Conservation (phyloP, 2,113 vertebrate genomes). For the Chlorodrepanis virens region DNA sequence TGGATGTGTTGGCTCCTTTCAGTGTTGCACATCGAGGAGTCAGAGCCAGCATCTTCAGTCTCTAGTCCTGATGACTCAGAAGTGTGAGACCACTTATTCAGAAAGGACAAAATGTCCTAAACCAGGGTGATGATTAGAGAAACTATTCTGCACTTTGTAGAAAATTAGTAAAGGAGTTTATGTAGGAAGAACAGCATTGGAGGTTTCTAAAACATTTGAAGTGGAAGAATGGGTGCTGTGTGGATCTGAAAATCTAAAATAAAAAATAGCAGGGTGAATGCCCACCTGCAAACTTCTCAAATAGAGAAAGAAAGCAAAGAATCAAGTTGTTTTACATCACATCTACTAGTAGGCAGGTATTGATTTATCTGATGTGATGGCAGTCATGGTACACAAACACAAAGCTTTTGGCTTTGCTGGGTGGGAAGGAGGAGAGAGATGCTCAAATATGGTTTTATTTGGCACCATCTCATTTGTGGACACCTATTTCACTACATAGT, state of each 20-base stretch:
- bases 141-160: neutral
- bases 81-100: neutral
- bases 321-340: neutral
- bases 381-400: neutral
- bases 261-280: neutral
- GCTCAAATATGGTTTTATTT: neutral
- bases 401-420: neutral
- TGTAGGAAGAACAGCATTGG: neutral
- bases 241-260: neutral
- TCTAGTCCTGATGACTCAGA: neutral
- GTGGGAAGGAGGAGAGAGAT: neutral
- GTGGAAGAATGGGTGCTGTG: neutral
- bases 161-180: neutral
- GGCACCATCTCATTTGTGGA: neutral
- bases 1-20: rapidly evolving
- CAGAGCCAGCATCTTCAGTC: neutral
- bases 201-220: neutral
- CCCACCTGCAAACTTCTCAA: neutral
- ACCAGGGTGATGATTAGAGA: neutral
- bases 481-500: neutral
- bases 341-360: neutral
- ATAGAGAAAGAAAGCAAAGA: neutral
- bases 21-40: neutral
- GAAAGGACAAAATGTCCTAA: neutral
- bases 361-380: neutral